A percentile compares a stretch with the other conserved stretches of the same genome.
Conservation (phyloP, 2,797 vertebrate species). For the Taeniopygia guttata region DNA sequence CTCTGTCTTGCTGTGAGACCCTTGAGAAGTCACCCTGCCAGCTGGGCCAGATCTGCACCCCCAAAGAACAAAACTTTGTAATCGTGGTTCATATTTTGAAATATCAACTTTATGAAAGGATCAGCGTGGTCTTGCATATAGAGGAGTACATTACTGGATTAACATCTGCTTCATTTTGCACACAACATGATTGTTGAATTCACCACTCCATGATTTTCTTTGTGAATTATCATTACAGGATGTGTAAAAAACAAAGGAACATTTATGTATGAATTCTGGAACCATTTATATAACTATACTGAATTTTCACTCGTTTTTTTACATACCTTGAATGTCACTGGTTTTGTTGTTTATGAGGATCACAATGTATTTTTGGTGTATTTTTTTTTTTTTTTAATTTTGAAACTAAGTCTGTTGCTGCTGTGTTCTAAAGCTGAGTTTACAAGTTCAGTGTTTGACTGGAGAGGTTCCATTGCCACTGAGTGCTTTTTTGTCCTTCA, state of each 20-base stretch:
- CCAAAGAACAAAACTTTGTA: background rate
- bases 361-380: background rate
- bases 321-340: background rate
- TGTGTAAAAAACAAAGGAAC: background rate
- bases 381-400: background rate
- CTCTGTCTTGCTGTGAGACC: background rate
- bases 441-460: background rate
- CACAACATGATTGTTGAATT: background rate
- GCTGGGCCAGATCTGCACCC: background rate
- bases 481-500: background rate
- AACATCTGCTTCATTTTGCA: background rate
- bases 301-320: background rate
- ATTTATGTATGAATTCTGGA: background rate
- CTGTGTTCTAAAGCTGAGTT: background rate
- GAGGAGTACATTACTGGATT: background rate
- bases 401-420: background rate
- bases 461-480: background rate
- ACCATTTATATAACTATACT: background rate
- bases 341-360: background rate
- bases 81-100: background rate
- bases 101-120: background rate
- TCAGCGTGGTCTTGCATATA: background rate
- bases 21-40: background rate
- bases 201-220: background rate
- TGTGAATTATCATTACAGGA: background rate